phyloP scores from a whole-genome alignment of 2,888 invertebrate species.

The Cyclophora punctaria region DNA sequence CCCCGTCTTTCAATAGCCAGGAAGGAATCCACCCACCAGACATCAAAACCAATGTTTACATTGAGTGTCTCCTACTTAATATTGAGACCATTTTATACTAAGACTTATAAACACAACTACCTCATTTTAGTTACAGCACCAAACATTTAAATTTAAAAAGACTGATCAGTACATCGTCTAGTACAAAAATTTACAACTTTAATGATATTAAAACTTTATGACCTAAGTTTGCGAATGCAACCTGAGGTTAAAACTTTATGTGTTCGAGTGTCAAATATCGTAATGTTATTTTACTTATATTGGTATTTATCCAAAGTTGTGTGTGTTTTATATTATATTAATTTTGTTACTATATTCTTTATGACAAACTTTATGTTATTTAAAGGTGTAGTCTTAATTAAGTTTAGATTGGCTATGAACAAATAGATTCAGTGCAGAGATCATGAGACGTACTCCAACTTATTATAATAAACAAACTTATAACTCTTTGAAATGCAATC shows the following conservation, averaged over 20 bases:
- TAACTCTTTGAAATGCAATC: neutral
- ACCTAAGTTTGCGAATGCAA: slow-evolving; percentile 57
- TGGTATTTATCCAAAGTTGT: slow-evolving; percentile 70
- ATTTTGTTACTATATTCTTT: slow-evolving; percentile 68
- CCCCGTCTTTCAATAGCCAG: no score
- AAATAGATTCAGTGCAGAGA: slow-evolving; percentile 13
- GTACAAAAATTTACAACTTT: slow-evolving; percentile 51
- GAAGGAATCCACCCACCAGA: slow-evolving; percentile 3
- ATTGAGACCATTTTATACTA: no score
- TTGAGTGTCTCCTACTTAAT: no score
- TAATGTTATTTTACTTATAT: slow-evolving; percentile 57
- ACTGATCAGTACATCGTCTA: slow-evolving; percentile 65
- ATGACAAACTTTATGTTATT: slow-evolving; percentile 55
- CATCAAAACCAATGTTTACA: neutral
- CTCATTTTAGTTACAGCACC: slow-evolving; percentile 44
- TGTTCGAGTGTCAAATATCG: slow-evolving; percentile 67
- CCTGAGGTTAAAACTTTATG: slow-evolving; percentile 69
- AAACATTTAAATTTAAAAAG: slow-evolving; percentile 50
- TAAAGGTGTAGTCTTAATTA: slow-evolving; percentile 39
- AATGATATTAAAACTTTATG: slow-evolving; percentile 42
- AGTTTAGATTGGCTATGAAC: slow-evolving; percentile 43
- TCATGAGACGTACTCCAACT: slow-evolving; percentile 11
- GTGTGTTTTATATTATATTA: slow-evolving; percentile 65
- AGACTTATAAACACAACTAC: slow-evolving; percentile 27
- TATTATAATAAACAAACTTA: neutral